Evolutionary conservation across 2,113 vertebrate genomes (phyloP).

Genomic region (Mirza zaza): DNA sequence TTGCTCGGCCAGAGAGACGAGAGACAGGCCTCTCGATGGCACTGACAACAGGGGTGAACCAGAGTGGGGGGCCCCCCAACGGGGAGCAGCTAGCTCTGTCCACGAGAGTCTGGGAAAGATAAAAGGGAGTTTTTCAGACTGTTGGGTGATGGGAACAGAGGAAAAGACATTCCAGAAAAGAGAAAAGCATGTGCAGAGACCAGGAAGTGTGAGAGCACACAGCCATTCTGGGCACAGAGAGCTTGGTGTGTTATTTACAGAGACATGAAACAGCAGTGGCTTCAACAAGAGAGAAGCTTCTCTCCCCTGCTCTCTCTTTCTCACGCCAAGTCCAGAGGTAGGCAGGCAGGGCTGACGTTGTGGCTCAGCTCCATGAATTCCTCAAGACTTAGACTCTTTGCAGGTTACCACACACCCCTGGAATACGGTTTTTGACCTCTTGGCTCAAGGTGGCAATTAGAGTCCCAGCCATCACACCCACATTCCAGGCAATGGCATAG

Average conservation of each 20-base stretch:
- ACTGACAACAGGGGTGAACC: neutral
- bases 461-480: neutral
- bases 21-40: neutral
- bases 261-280: neutral
- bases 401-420: neutral
- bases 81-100: neutral
- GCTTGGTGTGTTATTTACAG: neutral
- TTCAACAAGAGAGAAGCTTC: neutral
- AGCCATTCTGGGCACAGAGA: neutral
- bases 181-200: neutral
- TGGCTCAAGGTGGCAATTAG: neutral
- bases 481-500: neutral
- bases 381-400: neutral
- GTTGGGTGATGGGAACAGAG: neutral
- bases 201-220: neutral
- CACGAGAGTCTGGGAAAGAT: neutral
- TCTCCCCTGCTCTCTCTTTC: neutral
- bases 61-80: rapidly evolving
- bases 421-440: neutral
- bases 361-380: neutral
- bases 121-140: neutral
- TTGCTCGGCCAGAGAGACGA: neutral
- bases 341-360: neutral
- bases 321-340: neutral
- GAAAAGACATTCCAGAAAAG: neutral